phyloP scores from a whole-genome alignment of 2,888 invertebrate species.

The Euzophera pinguis region DNA sequence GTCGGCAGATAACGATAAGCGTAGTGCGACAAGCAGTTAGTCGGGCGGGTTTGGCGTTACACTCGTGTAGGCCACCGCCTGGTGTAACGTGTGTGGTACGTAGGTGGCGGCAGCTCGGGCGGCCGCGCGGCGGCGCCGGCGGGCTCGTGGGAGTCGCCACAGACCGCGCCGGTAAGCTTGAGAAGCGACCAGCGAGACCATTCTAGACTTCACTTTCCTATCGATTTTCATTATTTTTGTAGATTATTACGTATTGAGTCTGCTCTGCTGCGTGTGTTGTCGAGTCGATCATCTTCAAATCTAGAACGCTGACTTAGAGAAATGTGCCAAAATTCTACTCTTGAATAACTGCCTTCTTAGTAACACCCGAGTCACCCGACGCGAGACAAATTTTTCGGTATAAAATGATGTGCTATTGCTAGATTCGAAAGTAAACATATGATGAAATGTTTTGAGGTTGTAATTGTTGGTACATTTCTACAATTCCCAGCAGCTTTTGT shows the following conservation, averaged over 20 bases:
- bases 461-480: slow-evolving; percentile 64
- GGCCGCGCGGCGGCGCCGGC: slow-evolving; percentile 60
- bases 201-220: slow-evolving; percentile 60
- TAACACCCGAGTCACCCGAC: no score
- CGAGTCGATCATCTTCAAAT: slow-evolving; percentile 64
- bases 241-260: slow-evolving; percentile 72
- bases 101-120: slow-evolving; percentile 74
- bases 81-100: slow-evolving; percentile 70
- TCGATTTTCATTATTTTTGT: slow-evolving; percentile 73
- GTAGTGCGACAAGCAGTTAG: neutral
- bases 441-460: slow-evolving; percentile 3
- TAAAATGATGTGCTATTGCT: no score
- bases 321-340: slow-evolving; percentile 53
- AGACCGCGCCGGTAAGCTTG: slow-evolving; percentile 72
- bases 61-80: slow-evolving; percentile 34
- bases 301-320: slow-evolving; percentile 68
- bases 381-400: no score
- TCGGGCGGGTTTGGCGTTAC: neutral
- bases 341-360: neutral
- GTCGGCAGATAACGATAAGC: neutral
- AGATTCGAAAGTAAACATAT: neutral
- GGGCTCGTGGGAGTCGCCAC: slow-evolving; percentile 67
- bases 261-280: slow-evolving; percentile 78
- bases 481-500: slow-evolving; percentile 69
- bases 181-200: slow-evolving; percentile 56